Percentiles rank a stretch among this genome's conserved stretches.
phyloP scores from a whole-genome alignment of 1,140 invertebrate genomes.

The Aphelinus certus region DNA sequence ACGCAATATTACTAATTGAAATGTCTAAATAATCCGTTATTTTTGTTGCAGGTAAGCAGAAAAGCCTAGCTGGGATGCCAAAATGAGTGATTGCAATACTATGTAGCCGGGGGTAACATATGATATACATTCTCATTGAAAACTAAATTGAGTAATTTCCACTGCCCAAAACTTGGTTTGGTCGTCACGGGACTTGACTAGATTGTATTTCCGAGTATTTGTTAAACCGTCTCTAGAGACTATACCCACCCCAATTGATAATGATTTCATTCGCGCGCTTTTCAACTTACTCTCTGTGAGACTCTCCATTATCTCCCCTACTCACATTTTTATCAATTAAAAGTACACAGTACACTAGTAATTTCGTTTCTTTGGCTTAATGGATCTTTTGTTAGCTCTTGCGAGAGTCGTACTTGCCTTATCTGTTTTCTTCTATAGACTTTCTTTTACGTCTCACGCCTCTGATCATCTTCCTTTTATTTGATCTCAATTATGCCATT shows the following conservation, averaged over 20 bases:
- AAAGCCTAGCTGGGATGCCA: no score
- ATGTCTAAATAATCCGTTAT: background rate
- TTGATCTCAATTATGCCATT: no score
- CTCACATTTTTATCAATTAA: slow-evolving; percentile 38
- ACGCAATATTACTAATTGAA: no score
- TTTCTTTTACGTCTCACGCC: background rate
- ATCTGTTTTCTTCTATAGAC: background rate
- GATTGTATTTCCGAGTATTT: no score
- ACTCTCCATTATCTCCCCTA: slow-evolving; percentile 7
- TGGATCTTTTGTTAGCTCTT: slow-evolving; percentile 40
- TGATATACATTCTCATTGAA: no score
- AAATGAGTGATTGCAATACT: no score
- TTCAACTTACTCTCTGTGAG: background rate
- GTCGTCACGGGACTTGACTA: no score
- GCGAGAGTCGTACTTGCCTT: background rate
- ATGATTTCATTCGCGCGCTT: background rate
- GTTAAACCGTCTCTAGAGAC: no score
- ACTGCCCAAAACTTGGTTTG: no score
- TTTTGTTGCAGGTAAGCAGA: slow-evolving; percentile 1
- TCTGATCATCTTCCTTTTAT: background rate
- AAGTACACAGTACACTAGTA: slow-evolving; percentile 28
- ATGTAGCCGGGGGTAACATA: no score
- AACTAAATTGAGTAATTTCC: no score
- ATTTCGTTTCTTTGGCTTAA: slow-evolving; percentile 40
- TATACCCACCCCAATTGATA: no score